Base-by-base conservation (phyloP, 2,888 invertebrate species). In the Cephus rjabovi region DNA sequence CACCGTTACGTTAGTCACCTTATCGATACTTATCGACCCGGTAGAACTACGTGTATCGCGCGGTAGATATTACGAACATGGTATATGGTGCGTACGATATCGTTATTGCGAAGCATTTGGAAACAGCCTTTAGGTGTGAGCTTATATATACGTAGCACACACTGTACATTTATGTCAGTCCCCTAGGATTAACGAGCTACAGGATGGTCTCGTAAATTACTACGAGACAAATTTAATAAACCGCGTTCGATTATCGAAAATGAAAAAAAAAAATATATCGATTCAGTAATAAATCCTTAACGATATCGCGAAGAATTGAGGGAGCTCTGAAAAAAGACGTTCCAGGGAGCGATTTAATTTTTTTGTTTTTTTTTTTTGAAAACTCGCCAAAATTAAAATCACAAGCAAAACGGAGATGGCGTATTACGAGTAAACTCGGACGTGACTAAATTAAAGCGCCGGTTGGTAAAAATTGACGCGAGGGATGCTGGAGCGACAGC, bases 281-380 rank as follows among this genome's bases (percentile, higher is more conserved):
- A 40, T 6, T 40, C 15, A 0, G 6, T 15, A 40, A 15, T 6
- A 4, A 40, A 15, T 4, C 15, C 1, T 40, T 15, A 40, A 15
- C 1, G 6, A 15, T 15, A 6, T 40, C 6, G 6, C 40, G 6
- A 15, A 0, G 15, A 15, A 40, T 1, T 6, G 2, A 15, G 15
- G 1, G 0, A 15, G 6, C 1, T 6, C 4, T 6, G 30, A 4
- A 40, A 0, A 40, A 0, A 15, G 4, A 15, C 0, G 6, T 15
- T 40, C 0, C 6, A 6, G 1, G 6, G 2, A 15, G 40, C 1
- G 15, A 15, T 6, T 15, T 0, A 6, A 40, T 15, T 40, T 40
- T 15, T 15, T 33, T 31, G n/a, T n/a, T 31, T 33, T 33, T 33
- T 33, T 33, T 23, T 23, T 3, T 35, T 12, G 35, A 6, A 56